Evolutionary conservation across 1,140 invertebrate species (phyloP).

Genomic region (Panagrolaimus sp.): DNA sequence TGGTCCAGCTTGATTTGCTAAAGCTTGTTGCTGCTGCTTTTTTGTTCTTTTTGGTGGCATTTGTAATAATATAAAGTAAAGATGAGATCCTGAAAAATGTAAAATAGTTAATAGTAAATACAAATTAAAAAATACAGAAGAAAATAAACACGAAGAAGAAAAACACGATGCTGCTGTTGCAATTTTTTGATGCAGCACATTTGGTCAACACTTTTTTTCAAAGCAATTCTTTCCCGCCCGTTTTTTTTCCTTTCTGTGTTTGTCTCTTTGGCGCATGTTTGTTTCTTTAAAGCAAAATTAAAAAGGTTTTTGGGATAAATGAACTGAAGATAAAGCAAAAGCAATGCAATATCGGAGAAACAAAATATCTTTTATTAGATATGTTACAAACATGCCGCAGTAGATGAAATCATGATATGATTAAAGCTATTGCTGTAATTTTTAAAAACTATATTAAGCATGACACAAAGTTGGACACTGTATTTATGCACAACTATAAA

Average conservation of each 20-base stretch:
- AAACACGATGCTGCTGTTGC: not conserved
- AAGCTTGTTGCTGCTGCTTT: not conserved
- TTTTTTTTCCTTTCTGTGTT: not conserved
- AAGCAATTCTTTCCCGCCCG: slow-evolving; percentile 7
- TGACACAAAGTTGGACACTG: too few relatives aligned
- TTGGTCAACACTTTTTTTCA: not conserved
- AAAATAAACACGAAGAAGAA: not conserved
- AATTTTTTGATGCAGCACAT: not conserved
- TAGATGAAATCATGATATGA: not conserved
- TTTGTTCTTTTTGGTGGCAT: slow-evolving; percentile 6
- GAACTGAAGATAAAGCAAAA: not conserved
- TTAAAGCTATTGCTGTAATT: too few relatives aligned
- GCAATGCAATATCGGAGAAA: not conserved
- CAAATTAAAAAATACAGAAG: not conserved
- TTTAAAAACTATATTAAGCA: too few relatives aligned
- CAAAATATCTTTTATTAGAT: too few relatives aligned
- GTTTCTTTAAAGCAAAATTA: not conserved
- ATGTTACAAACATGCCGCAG: not conserved
- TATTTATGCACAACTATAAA: too few relatives aligned
- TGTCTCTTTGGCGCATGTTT: not conserved
- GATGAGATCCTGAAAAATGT: not conserved
- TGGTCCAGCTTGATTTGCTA: not conserved
- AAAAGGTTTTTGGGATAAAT: not conserved
- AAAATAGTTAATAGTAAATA: not conserved
- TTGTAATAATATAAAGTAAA: not conserved